Conservation (phyloP, 2,113 vertebrate species). For the Hucho hucho region DNA sequence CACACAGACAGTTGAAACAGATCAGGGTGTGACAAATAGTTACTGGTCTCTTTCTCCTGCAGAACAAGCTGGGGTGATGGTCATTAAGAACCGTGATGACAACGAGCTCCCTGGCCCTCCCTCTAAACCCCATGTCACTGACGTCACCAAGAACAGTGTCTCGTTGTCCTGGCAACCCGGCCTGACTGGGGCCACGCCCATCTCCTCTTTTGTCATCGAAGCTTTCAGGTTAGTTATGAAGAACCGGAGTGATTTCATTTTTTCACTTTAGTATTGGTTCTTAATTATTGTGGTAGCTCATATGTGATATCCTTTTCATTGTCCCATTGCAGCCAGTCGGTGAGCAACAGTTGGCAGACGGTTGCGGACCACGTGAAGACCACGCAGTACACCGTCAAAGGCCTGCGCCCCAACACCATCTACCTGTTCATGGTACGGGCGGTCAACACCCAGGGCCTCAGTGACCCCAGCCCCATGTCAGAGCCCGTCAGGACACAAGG, state of each 20-base stretch:
- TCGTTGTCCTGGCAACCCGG: conserved; percentile 95
- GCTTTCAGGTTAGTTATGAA: conserved; percentile 88
- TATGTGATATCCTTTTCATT: neutral
- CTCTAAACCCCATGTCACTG: conserved; percentile 96
- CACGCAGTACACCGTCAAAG: conserved; percentile 86
- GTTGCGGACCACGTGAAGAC: conserved; percentile 94
- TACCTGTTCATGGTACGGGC: conserved; percentile 98
- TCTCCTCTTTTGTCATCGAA: conserved; percentile 92
- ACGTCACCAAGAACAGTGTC: conserved; percentile 96
- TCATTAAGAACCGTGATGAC: conserved; percentile 85
- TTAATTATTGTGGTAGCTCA: neutral
- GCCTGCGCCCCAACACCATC: conserved; percentile 94
- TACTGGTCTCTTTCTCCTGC: conserved; percentile 23
- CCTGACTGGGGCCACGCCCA: conserved; percentile 79
- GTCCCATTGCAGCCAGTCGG: conserved; percentile 82
- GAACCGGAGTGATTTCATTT: neutral
- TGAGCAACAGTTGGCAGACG: conserved; percentile 99
- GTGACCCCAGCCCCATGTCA: conserved; percentile 96
- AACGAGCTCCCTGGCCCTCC: conserved; percentile 92
- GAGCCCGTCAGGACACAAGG: conserved; percentile 98
- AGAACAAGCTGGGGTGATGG: conserved; percentile 82
- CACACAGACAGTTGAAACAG: no score
- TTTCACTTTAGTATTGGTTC: neutral
- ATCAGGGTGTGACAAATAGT: no score
- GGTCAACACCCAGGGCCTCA: conserved; percentile 91